Percentiles rank a stretch among this genome's conserved stretches.
These are phyloP conservation scores for Gerris buenoi DNA, from an alignment of 1,140 invertebrate species.

Conservation along the genomic window DNA sequence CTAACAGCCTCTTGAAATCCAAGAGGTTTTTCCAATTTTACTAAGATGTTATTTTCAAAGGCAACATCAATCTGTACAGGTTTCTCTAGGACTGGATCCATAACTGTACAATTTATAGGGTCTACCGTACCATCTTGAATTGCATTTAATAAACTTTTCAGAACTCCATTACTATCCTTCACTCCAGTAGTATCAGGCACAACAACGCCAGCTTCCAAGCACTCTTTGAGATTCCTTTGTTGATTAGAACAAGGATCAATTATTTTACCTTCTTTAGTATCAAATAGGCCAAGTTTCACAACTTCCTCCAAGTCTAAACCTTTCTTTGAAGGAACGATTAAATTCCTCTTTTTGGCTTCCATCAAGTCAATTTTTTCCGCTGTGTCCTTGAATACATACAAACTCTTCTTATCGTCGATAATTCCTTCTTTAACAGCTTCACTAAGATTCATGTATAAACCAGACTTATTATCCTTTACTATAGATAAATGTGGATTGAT, in stretches of 20 bases:
- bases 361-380: conserved; percentile 43
- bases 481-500: conserved; percentile 64
- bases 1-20: conserved; percentile 42
- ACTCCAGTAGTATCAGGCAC: conserved; percentile 60
- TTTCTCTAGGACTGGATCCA: conserved; percentile 50
- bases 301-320: conserved; percentile 61
- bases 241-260: conserved; percentile 55
- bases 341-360: conserved; percentile 51
- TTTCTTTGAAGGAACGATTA: conserved; percentile 55
- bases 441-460: conserved; percentile 6
- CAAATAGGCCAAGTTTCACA: conserved; percentile 57
- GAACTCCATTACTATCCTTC: conserved; percentile 56
- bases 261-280: conserved; percentile 60
- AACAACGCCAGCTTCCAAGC: conserved; percentile 54
- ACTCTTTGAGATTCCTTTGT: conserved; percentile 50
- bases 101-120: conserved; percentile 52
- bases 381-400: conserved; percentile 33
- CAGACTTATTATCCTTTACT: conserved; percentile 36
- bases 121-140: conserved; percentile 69
- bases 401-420: conserved; percentile 35
- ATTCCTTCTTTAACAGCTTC: conserved; percentile 11
- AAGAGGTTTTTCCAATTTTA: conserved; percentile 53
- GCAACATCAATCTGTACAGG: conserved; percentile 56
- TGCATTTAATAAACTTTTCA: conserved; percentile 53
- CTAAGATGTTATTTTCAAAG: conserved; percentile 51